Evolutionary conservation across 2,797 vertebrate genomes (phyloP), one percentile per base, ranked within the genome.

Genomic region (Sebastes trivittatus): DNA sequence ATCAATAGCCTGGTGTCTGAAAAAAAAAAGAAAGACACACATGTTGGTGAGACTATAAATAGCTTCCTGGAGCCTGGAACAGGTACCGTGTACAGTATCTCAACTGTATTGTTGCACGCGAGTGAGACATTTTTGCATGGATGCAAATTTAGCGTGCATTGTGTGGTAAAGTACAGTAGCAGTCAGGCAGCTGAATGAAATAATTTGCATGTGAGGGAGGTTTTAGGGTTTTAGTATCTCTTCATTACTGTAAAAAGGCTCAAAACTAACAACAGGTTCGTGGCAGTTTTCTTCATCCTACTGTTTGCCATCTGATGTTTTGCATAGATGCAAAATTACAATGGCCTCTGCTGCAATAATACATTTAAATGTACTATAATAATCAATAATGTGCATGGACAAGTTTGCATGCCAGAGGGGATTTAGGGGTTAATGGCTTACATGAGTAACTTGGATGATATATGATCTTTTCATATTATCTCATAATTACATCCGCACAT

Each of bases 21-120:
- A 91, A 97, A 96, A 97, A 97, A 97, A 65, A 96, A 75, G 72
- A 83, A 86, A 92, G 83, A 86, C 75, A 90, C 91, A 97, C 96
- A 96, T 93, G 93, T 94, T 94, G 95, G 87, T 83, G 92, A 87
- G 88, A 93, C 95, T 98, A 98, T 97, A 98, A 97, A 98, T 98
- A 98, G 95, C 91, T 65, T 78, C 87, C 88, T 81, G 78, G 71
- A 74, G 89, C 92, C 84, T 90, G 80, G 70, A 96, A 91, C 94
- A 95, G 93, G 92, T 95, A 94, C 90, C 76, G 78, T 95, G 94
- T 92, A 91, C 84, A 83, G 89, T 96, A 95, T 95, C 92, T 96
- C 90, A 94, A 95, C 94, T 91, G 90, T 94, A 77, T 86, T 91
- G 78, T 82, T 79, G 62, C 89, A 87, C 61, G n/a, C 22, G 5